These are phyloP conservation scores for Chalcosyrphus nemorum DNA, from an alignment of 2,888 invertebrate genomes.

Conservation along the genomic window DNA sequence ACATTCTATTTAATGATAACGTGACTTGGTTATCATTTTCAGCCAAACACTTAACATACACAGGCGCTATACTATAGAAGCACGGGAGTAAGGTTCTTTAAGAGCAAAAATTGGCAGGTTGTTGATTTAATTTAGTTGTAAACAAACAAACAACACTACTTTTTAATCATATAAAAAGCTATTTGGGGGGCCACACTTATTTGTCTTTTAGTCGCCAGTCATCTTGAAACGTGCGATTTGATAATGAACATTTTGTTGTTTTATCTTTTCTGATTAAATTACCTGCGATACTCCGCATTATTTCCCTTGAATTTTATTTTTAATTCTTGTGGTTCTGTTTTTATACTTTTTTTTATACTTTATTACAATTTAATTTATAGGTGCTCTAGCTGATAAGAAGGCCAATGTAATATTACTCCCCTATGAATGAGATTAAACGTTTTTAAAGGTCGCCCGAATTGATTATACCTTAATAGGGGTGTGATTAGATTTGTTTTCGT, in stretches of 20 bases:
- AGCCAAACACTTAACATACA: not conserved
- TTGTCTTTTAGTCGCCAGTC: not conserved
- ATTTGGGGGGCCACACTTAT: not conserved
- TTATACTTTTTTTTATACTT: not conserved
- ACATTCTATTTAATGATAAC: not conserved
- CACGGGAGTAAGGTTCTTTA: not conserved
- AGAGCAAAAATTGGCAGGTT: not conserved
- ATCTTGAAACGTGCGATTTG: not conserved
- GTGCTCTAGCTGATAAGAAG: not conserved
- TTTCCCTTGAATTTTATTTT: not conserved
- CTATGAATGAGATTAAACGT: not conserved
- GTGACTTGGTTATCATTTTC: slow-evolving; percentile 8
- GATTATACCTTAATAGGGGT: not conserved
- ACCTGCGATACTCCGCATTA: not conserved
- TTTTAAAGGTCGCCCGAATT: not conserved
- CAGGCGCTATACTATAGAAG: not conserved
- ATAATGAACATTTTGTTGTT: not conserved
- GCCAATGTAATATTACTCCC: not conserved
- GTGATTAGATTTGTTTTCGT: not conserved
- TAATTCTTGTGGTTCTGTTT: not conserved
- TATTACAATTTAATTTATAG: not conserved
- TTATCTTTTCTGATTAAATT: not conserved
- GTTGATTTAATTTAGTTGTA: not conserved
- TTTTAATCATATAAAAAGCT: not conserved
- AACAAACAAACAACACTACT: not conserved